Conservation (phyloP, 1,140 invertebrate genomes). For the Drepana arcuata region DNA sequence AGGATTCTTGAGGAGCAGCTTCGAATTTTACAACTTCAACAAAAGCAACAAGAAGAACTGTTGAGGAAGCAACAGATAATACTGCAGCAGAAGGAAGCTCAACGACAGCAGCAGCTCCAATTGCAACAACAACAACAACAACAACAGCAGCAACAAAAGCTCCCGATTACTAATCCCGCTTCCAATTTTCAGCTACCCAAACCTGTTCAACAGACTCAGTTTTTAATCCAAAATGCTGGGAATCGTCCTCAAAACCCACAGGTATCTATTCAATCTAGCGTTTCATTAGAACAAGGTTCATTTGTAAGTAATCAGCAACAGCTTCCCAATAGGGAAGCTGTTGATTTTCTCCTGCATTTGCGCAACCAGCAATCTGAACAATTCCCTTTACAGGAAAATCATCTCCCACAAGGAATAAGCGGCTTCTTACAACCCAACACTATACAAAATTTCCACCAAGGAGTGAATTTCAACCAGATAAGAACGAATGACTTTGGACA, state of each 20-base stretch:
- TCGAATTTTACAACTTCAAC: slow-evolving; percentile 77
- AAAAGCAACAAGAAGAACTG: slow-evolving; percentile 79
- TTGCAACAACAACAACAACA: slow-evolving; percentile 63
- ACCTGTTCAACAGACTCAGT: slow-evolving; percentile 37
- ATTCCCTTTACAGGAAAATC: slow-evolving; percentile 61
- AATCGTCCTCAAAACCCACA: slow-evolving; percentile 34
- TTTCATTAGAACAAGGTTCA: slow-evolving; percentile 53
- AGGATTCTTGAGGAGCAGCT: slow-evolving; percentile 79
- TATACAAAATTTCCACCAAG: slow-evolving; percentile 30
- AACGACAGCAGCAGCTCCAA: slow-evolving; percentile 74
- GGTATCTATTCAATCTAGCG: slow-evolving; percentile 68
- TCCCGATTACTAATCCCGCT: slow-evolving; percentile 24
- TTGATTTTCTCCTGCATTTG: slow-evolving; percentile 64
- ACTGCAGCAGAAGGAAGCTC: slow-evolving; percentile 67
- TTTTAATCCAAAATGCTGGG: slow-evolving; percentile 32
- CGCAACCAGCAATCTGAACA: slow-evolving; percentile 60
- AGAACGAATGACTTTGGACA: slow-evolving; percentile 25
- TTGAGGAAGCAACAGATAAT: slow-evolving; percentile 75
- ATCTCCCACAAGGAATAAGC: slow-evolving; percentile 63
- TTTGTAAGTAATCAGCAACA: slow-evolving; percentile 42
- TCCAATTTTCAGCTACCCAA: slow-evolving; percentile 44
- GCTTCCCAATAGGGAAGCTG: slow-evolving; percentile 62
- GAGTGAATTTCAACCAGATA: slow-evolving; percentile 39
- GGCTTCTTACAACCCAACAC: slow-evolving; percentile 51
- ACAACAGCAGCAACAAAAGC: slow-evolving; percentile 50